Conservation (phyloP, 1,140 invertebrate species). For the Semibalanus balanoides region DNA sequence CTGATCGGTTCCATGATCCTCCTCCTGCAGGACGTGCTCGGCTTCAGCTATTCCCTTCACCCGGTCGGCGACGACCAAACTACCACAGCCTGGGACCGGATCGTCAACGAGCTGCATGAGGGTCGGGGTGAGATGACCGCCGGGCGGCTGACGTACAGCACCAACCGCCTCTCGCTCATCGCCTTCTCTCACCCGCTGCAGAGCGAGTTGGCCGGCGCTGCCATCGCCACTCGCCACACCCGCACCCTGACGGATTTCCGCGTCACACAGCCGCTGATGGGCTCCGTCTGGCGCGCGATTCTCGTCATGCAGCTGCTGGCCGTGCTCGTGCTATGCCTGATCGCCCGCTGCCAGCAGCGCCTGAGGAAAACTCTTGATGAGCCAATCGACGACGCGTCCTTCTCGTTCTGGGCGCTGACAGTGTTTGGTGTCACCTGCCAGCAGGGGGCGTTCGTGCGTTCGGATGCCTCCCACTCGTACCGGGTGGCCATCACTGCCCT, state of each 20-base stretch:
- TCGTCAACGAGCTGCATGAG: not conserved
- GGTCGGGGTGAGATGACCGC: not conserved
- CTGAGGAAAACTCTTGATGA: not conserved
- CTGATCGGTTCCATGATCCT: not conserved
- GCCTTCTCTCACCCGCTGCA: not conserved
- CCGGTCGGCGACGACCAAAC: not conserved
- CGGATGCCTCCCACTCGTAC: not conserved
- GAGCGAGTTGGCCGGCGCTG: not conserved
- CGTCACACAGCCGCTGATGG: not conserved
- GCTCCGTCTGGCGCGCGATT: not conserved
- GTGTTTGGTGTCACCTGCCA: not conserved
- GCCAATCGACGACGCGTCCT: not conserved
- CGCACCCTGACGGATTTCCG: not conserved
- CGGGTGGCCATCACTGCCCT: not conserved
- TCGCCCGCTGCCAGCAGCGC: not conserved
- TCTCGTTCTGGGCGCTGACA: not conserved
- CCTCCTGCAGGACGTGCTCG: not conserved
- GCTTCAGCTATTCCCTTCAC: not conserved
- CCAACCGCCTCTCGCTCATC: not conserved
- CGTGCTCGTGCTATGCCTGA: not conserved
- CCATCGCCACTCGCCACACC: not conserved
- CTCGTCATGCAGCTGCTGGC: not conserved
- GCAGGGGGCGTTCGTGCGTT: not conserved
- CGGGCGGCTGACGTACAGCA: not conserved
- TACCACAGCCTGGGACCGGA: not conserved